These are phyloP conservation scores for Seison nebaliae DNA, from an alignment of 1,140 invertebrate genomes.

Conservation along the genomic window DNA sequence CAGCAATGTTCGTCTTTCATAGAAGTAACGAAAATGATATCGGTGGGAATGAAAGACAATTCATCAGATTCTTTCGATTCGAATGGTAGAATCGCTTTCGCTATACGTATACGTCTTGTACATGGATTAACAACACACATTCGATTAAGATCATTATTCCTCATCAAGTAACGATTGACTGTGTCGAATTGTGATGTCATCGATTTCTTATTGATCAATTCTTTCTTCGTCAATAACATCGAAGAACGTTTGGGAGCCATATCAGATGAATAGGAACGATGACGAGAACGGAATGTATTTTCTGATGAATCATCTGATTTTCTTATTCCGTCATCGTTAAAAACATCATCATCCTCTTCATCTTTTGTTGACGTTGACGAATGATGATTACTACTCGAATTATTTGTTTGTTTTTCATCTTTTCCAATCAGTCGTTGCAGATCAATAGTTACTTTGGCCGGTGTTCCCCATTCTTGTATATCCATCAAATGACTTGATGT, in stretches of 20 bases:
- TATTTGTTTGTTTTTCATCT: too few relatives aligned
- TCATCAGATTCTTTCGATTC: conserved; percentile 92
- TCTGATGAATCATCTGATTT: neutral
- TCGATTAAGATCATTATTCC: neutral
- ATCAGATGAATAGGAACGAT: neutral
- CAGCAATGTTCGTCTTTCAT: conserved; percentile 98
- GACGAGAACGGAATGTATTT: neutral
- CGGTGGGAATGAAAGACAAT: conserved; percentile 84
- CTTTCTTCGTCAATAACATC: too few relatives aligned
- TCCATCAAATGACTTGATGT: conserved; percentile 70
- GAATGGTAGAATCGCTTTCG: conserved; percentile 85
- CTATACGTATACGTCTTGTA: conserved; percentile 54
- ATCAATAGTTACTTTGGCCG: neutral
- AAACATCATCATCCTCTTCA: too few relatives aligned
- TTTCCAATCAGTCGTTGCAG: too few relatives aligned
- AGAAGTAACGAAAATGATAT: conserved; percentile 72
- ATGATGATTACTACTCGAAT: too few relatives aligned
- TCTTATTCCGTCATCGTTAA: too few relatives aligned
- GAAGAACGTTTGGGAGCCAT: neutral
- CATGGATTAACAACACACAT: conserved; percentile 34
- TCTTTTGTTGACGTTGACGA: too few relatives aligned
- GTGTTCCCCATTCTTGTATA: conserved; percentile 69
- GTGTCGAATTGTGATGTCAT: too few relatives aligned
- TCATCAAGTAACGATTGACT: too few relatives aligned
- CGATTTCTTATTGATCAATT: too few relatives aligned